phyloP scores from a whole-genome alignment of 2,888 invertebrate genomes.

The Xanthorhoe designata region DNA sequence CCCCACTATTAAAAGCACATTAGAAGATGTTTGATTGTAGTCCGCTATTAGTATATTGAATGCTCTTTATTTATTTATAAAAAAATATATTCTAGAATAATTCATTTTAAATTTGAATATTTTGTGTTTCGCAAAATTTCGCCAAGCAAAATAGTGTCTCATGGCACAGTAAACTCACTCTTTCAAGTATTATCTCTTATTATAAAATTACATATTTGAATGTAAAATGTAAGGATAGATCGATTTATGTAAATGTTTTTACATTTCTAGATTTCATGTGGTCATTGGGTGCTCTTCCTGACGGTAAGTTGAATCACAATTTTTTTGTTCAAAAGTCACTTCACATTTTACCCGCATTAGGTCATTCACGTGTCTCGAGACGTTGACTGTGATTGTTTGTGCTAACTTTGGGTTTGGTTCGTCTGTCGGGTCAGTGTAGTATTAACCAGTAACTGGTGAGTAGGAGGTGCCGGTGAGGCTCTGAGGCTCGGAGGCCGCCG shows the following conservation, averaged over 20 bases:
- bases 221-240: slow-evolving; percentile 80
- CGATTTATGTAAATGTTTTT: slow-evolving; percentile 86
- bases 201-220: slow-evolving; percentile 65
- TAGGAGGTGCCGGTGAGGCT: slow-evolving; percentile 53
- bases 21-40: slow-evolving; percentile 71
- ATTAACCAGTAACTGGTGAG: slow-evolving; percentile 64
- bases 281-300: slow-evolving; percentile 99
- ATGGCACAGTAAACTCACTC: slow-evolving; percentile 66
- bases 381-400: slow-evolving; percentile 45
- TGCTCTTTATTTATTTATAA: slow-evolving; percentile 66
- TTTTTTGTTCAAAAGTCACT: slow-evolving; percentile 69
- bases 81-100: slow-evolving; percentile 56
- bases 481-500: slow-evolving; percentile 31
- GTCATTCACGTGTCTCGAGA: slow-evolving; percentile 55
- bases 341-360: slow-evolving; percentile 66
- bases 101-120: slow-evolving; percentile 59
- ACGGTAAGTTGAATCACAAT: slow-evolving; percentile 91
- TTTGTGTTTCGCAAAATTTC: slow-evolving; percentile 62
- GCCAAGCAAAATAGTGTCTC: slow-evolving; percentile 86
- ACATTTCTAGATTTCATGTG: slow-evolving; percentile 98
- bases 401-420: slow-evolving; percentile 50
- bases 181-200: slow-evolving; percentile 59
- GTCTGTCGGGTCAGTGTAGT: slow-evolving; percentile 45
- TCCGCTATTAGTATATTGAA: slow-evolving; percentile 66
- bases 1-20: slow-evolving; percentile 69